A percentile compares a stretch with the other conserved stretches of the same genome.
phyloP scores from a whole-genome alignment of 2,113 vertebrate species.

The Larimichthys polyactis region DNA sequence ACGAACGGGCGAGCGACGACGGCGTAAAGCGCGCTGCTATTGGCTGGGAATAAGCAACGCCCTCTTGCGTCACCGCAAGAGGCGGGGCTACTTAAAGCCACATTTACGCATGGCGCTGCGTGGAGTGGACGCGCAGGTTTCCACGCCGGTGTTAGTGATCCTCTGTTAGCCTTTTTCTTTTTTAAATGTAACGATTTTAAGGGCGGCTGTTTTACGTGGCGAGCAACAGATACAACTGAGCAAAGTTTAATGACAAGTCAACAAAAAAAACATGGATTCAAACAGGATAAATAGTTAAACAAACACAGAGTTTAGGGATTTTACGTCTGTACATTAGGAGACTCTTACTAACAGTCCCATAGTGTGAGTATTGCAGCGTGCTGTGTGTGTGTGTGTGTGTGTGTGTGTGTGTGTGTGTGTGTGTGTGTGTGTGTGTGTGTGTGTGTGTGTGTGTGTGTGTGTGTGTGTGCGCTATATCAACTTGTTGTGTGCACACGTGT shows the following conservation, averaged over 20 bases:
- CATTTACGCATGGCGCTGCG: constrained; percentile 20
- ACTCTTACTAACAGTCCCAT: constrained; percentile 23
- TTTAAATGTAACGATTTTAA: neutral
- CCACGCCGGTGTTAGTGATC: constrained; percentile 28
- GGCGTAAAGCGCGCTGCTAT: neutral
- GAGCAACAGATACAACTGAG: constrained; percentile 15
- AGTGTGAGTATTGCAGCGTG: constrained; percentile 68
- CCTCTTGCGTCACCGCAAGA: neutral
- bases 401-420: no score
- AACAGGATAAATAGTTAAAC: constrained; percentile 17
- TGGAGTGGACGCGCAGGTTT: neutral
- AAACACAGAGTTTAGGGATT: constrained; percentile 9
- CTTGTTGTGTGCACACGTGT: constrained; percentile 50
- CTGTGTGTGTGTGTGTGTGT: neutral
- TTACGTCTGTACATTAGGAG: constrained; percentile 30
- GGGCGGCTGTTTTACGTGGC: neutral
- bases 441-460: no score
- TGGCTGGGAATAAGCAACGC: constrained; percentile 37
- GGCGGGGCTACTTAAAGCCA: constrained; percentile 42
- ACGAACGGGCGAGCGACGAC: constrained; percentile 18
- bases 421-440: no score
- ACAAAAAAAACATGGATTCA: constrained; percentile 21
- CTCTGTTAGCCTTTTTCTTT: neutral
- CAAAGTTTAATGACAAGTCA: neutral
- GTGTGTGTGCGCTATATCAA: no score